Base-by-base conservation (phyloP, 2,797 vertebrate species). In the Zonotrichia albicollis region DNA sequence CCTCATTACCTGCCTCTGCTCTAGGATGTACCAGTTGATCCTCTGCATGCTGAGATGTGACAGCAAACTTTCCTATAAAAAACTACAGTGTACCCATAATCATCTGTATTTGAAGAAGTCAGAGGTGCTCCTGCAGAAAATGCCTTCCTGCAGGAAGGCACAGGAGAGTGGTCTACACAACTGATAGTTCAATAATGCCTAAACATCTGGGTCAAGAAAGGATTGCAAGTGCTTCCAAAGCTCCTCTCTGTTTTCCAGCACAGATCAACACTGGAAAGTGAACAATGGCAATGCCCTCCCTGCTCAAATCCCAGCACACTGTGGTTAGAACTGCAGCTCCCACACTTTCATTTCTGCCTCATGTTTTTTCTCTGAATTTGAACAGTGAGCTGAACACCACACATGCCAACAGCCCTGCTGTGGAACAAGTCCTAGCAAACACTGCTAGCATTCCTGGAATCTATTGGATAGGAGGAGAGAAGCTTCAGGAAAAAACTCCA, bases 391-490 rank as follows among this genome's bases (percentile, higher is more conserved):
- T 74, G 77, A 95, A 79, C 71, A 64, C 51, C 30, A 90, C 42
- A 23, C 32, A 67, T 50, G 90, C 84, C 89, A 93, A 82, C 1
- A 94, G 57, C 23, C 46, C 27, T 9, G 32, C 64, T 73, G 46
- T 36, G 77, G 74, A 96, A 88, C 94, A 94, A 95, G 83, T 84
- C 80, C 80, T 5, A 96, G 89, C 89, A 94, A 93, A 96, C 85
- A 90, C 76, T 64, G 71, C 60, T 64, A 79, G 72, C 72, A 75
- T 95, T 92, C 92, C 89, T 42, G 84, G 91, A 96, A 95, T 93
- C 85, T 71, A 71, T 1, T 70, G 45, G 91, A 93, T 76, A 81
- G 82, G 71, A 94, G 55, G 43, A 92, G 72, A 91, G 40, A 90
- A 54, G 62, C 70, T 95, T 75, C 51, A 1, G 70, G 57, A 95